Percentiles rank a stretch among this genome's conserved stretches.
Conservation (phyloP, 37 sponge, comb jelly and placozoan genomes). For the Bolinopsis microptera region DNA sequence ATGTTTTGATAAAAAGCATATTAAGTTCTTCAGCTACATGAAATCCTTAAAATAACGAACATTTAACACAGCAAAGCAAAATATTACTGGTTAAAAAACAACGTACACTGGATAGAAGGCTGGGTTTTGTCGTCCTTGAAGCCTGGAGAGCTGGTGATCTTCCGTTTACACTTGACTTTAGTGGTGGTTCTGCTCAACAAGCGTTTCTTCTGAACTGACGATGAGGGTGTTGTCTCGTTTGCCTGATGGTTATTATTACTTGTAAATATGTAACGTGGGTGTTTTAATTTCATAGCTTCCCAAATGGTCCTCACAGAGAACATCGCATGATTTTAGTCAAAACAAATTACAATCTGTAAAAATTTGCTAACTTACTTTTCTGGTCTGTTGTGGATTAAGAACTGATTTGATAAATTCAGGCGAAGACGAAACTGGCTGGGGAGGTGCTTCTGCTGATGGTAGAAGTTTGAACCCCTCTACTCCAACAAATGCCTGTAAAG, state of each 20-base stretch:
- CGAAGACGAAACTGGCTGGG: constrained; percentile 24
- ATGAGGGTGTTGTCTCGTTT: constrained; percentile 33
- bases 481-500: constrained; percentile 30
- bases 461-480: constrained; percentile 53
- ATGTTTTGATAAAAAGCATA: no score
- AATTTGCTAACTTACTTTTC: constrained; percentile 61
- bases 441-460: not conserved
- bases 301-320: no score
- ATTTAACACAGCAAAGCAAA: no score
- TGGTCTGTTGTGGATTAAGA: not conserved
- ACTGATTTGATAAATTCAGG: constrained; percentile 8
- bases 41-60: no score
- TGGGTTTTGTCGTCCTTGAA: constrained; percentile 60
- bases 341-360: no score
- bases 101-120: constrained; percentile 51
- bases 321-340: no score
- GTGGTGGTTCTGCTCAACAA: constrained; percentile 34
- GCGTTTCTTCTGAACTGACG: constrained; percentile 49
- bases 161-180: constrained; percentile 37
- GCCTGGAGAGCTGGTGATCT: constrained; percentile 13
- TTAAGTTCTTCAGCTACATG: no score
- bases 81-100: no score
- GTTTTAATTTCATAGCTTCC: no score
- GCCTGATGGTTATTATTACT: constrained; percentile 13
- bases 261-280: no score